Percentiles rank a stretch among this genome's conserved stretches.
Conservation (phyloP, 2,797 vertebrate genomes). For the Rhinichthys osculus region DNA sequence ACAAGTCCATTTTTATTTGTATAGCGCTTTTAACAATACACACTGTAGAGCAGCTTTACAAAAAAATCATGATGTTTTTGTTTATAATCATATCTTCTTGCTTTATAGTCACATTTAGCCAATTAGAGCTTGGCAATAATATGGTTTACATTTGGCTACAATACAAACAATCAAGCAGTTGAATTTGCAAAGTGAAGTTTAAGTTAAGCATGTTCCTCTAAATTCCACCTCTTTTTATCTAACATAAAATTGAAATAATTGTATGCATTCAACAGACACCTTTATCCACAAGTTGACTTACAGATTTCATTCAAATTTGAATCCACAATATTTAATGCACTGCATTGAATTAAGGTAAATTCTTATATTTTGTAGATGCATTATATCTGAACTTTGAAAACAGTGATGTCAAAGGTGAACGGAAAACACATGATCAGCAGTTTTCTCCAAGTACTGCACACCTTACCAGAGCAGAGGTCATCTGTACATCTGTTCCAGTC, state of each 20-base stretch:
- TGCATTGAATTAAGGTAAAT: neutral
- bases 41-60: neutral
- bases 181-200: neutral
- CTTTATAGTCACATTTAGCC: neutral
- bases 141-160: neutral
- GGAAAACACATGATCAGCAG: neutral
- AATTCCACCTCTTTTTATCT: neutral
- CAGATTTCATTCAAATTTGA: neutral
- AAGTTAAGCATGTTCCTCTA: neutral
- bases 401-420: conserved; percentile 1
- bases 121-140: neutral
- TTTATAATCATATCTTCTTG: neutral
- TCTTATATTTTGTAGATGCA: neutral
- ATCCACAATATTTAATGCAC: neutral
- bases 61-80: neutral
- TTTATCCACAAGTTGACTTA: neutral
- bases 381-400: neutral
- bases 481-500: neutral
- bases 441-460: neutral
- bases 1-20: neutral
- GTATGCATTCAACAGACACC: neutral
- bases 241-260: neutral
- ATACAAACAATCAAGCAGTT: too few relatives aligned
- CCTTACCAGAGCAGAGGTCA: neutral
- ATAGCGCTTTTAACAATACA: neutral